Base-by-base conservation (phyloP, 2,888 invertebrate species). In the Melanostoma scalare region DNA sequence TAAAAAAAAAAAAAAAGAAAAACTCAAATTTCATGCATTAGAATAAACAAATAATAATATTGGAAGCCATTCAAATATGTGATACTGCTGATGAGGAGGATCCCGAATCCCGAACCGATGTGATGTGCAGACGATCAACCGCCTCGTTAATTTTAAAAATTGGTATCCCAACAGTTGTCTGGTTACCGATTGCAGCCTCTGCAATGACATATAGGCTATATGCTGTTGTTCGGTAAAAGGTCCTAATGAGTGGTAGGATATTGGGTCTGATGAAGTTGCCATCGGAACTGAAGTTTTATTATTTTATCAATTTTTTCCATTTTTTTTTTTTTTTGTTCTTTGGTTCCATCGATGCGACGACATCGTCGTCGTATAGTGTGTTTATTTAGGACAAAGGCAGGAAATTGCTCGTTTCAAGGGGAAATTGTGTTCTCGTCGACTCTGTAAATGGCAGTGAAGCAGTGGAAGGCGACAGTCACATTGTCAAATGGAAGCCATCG, bases 391-490 rank as follows among this genome's bases (percentile, higher is more conserved):
- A 84, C 84, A 67, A 71, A 60, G 79, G 50, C 79, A 84, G 84
- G 84, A 84, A 84, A 84, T 84, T 84, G 79, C 79, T 84, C 74
- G 71, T 79, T 84, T 84, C 84, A 71, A 84, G 74, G 84, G 84
- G 84, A 79, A 84, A 84, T 84, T 79, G 79, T 75, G 67, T 71
- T 79, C 79, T 84, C 44, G 69, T 36, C 63, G 67, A 48, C 6
- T 58, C 48, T 56, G 60, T 56, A 61, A 52, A 73, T 72, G 72
- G 61, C 60, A 42, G 38, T 71, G 58, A 61, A 56, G 81, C 48
- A 71, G 53, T 52, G 65, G 50, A 84, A 71, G 74, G 74, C 74
- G 82, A 74, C 74, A 71, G 61, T 84, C 79, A 71, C 48, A 79
- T 79, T 79, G 79, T 79, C 79, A 84, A 84, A 79, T 84, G 84